Evolutionary conservation across 2,797 vertebrate genomes (phyloP).

Genomic region (Lithobates sylvaticus): DNA sequence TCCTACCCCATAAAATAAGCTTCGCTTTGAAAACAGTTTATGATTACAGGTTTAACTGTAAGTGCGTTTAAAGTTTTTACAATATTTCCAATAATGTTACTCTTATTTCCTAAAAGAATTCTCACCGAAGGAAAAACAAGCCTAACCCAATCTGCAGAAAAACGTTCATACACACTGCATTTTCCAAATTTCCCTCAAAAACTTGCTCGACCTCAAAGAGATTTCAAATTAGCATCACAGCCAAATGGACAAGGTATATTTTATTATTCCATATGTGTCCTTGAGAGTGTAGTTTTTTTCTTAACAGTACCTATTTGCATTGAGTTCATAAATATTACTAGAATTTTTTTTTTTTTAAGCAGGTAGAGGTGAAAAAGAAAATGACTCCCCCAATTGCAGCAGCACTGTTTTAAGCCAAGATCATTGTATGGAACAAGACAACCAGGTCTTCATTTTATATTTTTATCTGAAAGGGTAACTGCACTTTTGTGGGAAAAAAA

Average conservation of each 20-base stretch:
- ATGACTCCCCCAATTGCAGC: conserved; percentile 56
- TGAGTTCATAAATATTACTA: not conserved
- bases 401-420: conserved; percentile 66
- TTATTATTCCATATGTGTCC: not conserved
- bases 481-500: too few species aligned
- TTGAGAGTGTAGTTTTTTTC: not conserved
- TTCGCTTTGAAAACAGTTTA: not conserved
- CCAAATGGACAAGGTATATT: conserved; percentile 67
- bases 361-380: conserved; percentile 72
- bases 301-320: too few species aligned
- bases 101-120: not conserved
- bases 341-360: not conserved
- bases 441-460: conserved; percentile 68
- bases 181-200: conserved; percentile 67
- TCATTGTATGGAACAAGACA: conserved; percentile 62
- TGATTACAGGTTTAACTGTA: too few species aligned
- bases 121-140: conserved; percentile 26
- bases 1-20: too few species aligned
- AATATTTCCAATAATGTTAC: not conserved
- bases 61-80: too few species aligned
- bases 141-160: conserved; percentile 63
- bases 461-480: not conserved
- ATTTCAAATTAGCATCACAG: conserved; percentile 64
- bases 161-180: conserved; percentile 63
- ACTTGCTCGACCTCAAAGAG: conserved; percentile 64